Conservation (phyloP, 2,888 invertebrate species). For the Mythimna pallens region DNA sequence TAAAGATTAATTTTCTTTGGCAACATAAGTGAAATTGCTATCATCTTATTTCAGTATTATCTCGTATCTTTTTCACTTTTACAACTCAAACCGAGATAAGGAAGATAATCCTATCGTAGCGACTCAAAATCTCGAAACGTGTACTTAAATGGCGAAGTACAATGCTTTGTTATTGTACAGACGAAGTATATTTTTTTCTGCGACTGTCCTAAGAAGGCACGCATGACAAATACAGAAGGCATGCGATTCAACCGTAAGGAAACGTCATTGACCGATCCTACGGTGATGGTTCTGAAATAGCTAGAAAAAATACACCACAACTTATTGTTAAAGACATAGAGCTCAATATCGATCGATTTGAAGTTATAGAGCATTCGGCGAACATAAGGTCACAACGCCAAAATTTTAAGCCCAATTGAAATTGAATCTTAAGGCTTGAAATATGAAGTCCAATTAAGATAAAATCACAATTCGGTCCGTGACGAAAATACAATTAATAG, state of each 20-base stretch:
- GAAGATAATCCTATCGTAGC: constrained; percentile 28
- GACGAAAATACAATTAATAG: constrained; percentile 45
- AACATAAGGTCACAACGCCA: constrained; percentile 38
- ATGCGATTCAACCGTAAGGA: constrained; percentile 68
- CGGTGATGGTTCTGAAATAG: constrained; percentile 47
- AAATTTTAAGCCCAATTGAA: constrained; percentile 38
- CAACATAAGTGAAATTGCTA: constrained; percentile 29
- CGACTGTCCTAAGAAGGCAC: constrained; percentile 50
- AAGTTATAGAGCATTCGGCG: constrained; percentile 18
- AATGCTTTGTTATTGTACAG: constrained; percentile 40
- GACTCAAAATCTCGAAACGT: constrained; percentile 21
- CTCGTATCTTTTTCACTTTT: constrained; percentile 24
- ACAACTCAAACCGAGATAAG: constrained; percentile 23
- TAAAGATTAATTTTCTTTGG: constrained; percentile 20
- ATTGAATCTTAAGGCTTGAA: constrained; percentile 20
- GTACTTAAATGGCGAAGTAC: constrained; percentile 33
- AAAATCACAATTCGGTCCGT: not conserved
- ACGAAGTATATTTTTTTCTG: constrained; percentile 39
- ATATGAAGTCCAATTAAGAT: not conserved
- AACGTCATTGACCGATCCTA: constrained; percentile 71
- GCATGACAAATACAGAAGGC: constrained; percentile 72
- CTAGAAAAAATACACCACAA: constrained; percentile 38
- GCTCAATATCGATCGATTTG: constrained; percentile 40
- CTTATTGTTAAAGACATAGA: constrained; percentile 37
- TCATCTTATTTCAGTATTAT: constrained; percentile 23